Percentiles rank a stretch among this genome's conserved stretches.
phyloP scores from a whole-genome alignment of 2,113 vertebrate genomes.

The Neodon shergylaensis region DNA sequence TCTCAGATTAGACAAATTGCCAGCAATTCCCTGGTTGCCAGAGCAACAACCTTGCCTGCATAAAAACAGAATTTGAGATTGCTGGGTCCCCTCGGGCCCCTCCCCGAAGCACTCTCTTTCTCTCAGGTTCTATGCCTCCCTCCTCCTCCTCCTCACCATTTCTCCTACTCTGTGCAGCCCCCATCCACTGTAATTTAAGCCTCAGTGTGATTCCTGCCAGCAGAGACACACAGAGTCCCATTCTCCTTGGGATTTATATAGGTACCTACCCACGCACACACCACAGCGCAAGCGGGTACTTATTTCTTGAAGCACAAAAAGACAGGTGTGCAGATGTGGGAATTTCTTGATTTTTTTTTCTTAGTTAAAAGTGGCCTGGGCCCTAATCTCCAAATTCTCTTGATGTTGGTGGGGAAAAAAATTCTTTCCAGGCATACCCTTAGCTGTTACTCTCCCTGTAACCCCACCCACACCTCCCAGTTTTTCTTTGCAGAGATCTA shows the following conservation, averaged over 20 bases:
- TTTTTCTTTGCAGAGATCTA: not conserved
- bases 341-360: conserved; percentile 17
- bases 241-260: conserved; percentile 4
- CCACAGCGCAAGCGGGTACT: not conserved
- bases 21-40: conserved; percentile 44
- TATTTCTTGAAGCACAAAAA: conserved; percentile 43
- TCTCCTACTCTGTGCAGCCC: not conserved
- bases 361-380: conserved; percentile 21
- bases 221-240: not conserved
- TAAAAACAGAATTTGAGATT: conserved; percentile 17
- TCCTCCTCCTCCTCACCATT: not conserved
- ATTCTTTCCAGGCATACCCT: not conserved
- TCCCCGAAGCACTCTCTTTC: not conserved
- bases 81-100: no score
- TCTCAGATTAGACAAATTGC: conserved; percentile 19
- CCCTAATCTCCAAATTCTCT: not conserved
- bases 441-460: not conserved
- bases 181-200: not conserved
- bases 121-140: not conserved
- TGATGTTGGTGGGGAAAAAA: not conserved
- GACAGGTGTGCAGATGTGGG: conserved; percentile 34
- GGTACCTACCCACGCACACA: not conserved
- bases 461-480: not conserved
- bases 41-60: not conserved
- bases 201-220: conserved; percentile 1